Conservation (phyloP, 2,113 vertebrate genomes). For the Bolborhynchus lineola region DNA sequence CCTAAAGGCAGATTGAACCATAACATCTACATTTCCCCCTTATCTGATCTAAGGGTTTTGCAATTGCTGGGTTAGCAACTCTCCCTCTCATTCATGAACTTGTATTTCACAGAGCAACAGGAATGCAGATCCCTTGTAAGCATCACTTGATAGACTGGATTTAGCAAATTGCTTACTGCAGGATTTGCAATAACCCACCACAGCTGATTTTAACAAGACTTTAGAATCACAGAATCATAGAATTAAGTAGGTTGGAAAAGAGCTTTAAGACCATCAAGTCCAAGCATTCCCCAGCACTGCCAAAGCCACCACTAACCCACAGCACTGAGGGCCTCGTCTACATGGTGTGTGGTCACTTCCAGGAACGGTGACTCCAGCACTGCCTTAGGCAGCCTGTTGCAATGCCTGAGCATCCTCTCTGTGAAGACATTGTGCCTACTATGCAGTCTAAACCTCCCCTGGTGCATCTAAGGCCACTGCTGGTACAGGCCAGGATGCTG, state of each 20-base stretch:
- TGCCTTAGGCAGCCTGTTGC: not conserved
- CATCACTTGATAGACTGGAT: not conserved
- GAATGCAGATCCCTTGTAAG: not conserved
- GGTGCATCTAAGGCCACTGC: not conserved
- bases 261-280: not conserved
- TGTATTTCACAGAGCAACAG: not conserved
- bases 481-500: not conserved
- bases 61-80: not conserved
- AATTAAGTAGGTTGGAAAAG: not conserved
- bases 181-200: not conserved
- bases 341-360: not conserved
- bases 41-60: constrained; percentile 34
- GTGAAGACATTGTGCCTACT: not conserved
- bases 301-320: not conserved
- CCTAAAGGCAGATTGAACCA: not conserved
- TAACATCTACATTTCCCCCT: constrained; percentile 37
- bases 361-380: not conserved
- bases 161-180: not conserved
- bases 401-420: not conserved
- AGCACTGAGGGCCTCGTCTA: not conserved
- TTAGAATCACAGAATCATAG: not conserved
- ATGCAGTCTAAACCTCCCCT: not conserved
- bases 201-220: too few species aligned
- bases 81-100: not conserved
- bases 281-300: not conserved